Evolutionary conservation across 2,888 invertebrate genomes (phyloP), one percentile per base, ranked within the genome.

Genomic region (Drosophila paucipuncta): DNA sequence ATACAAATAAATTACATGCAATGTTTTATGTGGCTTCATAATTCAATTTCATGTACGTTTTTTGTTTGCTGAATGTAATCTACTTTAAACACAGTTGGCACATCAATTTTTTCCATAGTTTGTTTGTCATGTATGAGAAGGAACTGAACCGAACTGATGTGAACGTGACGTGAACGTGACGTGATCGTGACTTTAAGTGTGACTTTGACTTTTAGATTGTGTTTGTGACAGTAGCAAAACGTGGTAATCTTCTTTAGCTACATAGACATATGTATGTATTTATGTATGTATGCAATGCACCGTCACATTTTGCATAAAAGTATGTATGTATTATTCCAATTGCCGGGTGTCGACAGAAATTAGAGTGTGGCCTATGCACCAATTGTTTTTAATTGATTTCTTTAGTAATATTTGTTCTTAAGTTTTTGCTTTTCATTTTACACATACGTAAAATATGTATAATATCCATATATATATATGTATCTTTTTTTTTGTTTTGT

Each of bases 21-120:
- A 64, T 79, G 78, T 74, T 84, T 86, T 80, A 76, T 82, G 78
- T 73, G 68, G 61, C 68, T 73, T 74, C 73, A 74, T 78, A 84
- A 80, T 82, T 83, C 74, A 76, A 75, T 85, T 79, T 61, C 73
- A 62, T 73, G 62, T 78, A 78, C 73, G 76, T 73, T 67, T 73
- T 69, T 47, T 67, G 58, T 72, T 67, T 70, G 57, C 41, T 69
- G 33, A 64, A 60, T 78, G 50, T 62, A 66, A 62, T 67, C 63
- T 79, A 86, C 75, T 87, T 79, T 78, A 76, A 83, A 89, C 81
- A 86, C 83, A 88, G 88, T 90, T 91, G 91, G 91, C 86, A 91
- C 91, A 80, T 66, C 76, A 72, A 75, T 62, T 67, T 73, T 74
- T 80, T 74, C 62, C 68, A 76, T 68, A 68, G 70, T 75, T 83